Base-by-base conservation (phyloP, 2,113 vertebrate genomes). In the Coracopsis vasa region DNA sequence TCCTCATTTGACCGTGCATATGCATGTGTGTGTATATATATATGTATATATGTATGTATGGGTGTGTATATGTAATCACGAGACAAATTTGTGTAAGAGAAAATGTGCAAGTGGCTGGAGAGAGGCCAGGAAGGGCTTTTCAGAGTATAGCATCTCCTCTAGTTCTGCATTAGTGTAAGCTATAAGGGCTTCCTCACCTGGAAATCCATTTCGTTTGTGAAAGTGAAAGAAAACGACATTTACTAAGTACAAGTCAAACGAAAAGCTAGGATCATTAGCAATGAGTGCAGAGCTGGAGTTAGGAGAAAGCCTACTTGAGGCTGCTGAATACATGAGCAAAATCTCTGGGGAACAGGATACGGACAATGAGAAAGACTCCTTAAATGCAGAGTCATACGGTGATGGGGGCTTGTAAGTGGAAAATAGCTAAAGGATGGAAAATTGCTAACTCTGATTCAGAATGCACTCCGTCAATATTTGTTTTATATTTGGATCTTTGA, bases 1-100 rank as follows among this genome's bases (percentile, higher is more conserved):
- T 73, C n/a, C 48, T 91, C 3, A 4, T 54, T 24, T 60, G 47
- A 25, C 65, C 2, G 3, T 8, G 29, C 16, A 28, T n/a, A 10
- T 37, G 18, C 27, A 6, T 0, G 0, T 16, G 2, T 39, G 18
- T 2, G 0, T 48, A 13, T 42, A 16, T 39, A 6, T 4, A 6
- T 33, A 31, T 0, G 17, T 47, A 1, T 19, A 5, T 31, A 11
- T 7, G 1, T n/a, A 13, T n/a, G 25, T 41, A 39, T n/a, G 20
- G 12, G 7, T 47, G 45, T 0, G 1, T 50, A 33, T 33, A 11
- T 25, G 24, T 39, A 74, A 53, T 48, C 37, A 16, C 0, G 1
- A 53, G 50, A 42, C 13, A 79, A 48, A 37, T 62, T 47, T 71
- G 37, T 16, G 14, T 28, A 18, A 88, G 5, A 29, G 17, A 48